A percentile compares a stretch with the other conserved stretches of the same genome.
phyloP scores from a whole-genome alignment of 1,140 invertebrate species.

The Tetragonula clypearis region DNA sequence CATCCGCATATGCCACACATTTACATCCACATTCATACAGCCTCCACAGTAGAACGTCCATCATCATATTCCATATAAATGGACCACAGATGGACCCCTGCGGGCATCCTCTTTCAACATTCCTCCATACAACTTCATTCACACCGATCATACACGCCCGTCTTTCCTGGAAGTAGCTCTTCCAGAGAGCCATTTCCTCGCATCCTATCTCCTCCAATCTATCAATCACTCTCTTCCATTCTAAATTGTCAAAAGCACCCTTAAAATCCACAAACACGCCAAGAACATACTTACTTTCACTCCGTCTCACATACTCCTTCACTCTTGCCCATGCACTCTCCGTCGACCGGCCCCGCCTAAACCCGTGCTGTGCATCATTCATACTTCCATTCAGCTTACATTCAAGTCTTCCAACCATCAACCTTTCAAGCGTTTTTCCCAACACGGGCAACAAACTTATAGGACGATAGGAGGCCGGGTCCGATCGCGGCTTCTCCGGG shows the following conservation, averaged over 20 bases:
- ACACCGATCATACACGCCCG: not conserved
- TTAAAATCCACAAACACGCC: slow-evolving; percentile 58
- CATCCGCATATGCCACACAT: slow-evolving; percentile 62
- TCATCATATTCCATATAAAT: slow-evolving; percentile 1
- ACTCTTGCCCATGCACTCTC: slow-evolving; percentile 27
- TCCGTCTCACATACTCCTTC: not conserved
- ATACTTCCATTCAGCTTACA: not conserved
- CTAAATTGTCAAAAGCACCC: slow-evolving; percentile 75
- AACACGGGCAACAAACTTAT: too few species aligned
- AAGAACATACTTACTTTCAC: slow-evolving; percentile 56
- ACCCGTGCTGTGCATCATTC: not conserved
- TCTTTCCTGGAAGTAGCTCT: slow-evolving; percentile 20
- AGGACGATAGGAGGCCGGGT: too few species aligned
- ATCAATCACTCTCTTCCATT: slow-evolving; percentile 68
- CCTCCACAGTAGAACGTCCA: slow-evolving; percentile 52
- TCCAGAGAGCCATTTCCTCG: slow-evolving; percentile 11
- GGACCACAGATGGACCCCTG: slow-evolving; percentile 57
- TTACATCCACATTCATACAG: slow-evolving; percentile 11
- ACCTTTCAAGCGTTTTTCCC: too few species aligned
- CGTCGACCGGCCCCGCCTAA: slow-evolving; percentile 8
- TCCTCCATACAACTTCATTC: slow-evolving; percentile 3
- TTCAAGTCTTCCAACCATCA: too few species aligned
- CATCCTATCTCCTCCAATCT: slow-evolving; percentile 48
- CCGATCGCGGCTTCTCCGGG: too few species aligned
- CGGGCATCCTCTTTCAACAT: slow-evolving; percentile 7